Base-by-base conservation (phyloP, 2,888 invertebrate species). In the Pasiphila rectangulata region DNA sequence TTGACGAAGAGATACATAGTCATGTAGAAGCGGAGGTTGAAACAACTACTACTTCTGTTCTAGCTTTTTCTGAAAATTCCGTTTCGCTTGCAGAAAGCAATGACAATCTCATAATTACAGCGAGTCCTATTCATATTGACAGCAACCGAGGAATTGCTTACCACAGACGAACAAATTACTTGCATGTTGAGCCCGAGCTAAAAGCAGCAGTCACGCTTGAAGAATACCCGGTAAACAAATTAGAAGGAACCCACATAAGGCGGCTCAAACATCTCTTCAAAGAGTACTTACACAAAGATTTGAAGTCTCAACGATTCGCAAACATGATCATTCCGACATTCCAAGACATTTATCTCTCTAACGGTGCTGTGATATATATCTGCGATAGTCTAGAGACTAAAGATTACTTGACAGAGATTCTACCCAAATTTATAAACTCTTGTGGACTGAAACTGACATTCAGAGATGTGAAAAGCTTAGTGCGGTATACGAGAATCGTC, bases 371-470 rank as follows among this genome's bases (percentile, higher is more conserved):
- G 13, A 83, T 87, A 23, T 87, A 86, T 46, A 72, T 87, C 15
- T 86, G 86, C 69, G 85, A 87, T 58, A 83, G 84, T 67, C 61
- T 87, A 35, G 86, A 87, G 62, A 84, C 84, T 2, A 86, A 77
- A 53, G 84, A 86, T 32, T 87, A 87, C 55, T 62, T 87, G 5
- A 71, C 65, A 0, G 84, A 84, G 41, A 59, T 83, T 6, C 52
- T 87, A 12, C 79, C 84, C 0, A 86, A 83, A 50, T 81, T 86
- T 16, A 69, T 83, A 3, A 76, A 77, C 23, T 79, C 83, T 0
- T 86, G 85, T 1, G 80, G 84, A 0, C 57, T 86, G 13, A 84
- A 82, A 57, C 56, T 87, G 2, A 68, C 64, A 0, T 83, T 86
- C 61, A 76, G 75, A 43, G 77, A 84, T 51, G 69, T 86, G 1